These are phyloP conservation scores for Chloroceryle amazona DNA, from an alignment of 2,797 vertebrate genomes.

Conservation along the genomic window DNA sequence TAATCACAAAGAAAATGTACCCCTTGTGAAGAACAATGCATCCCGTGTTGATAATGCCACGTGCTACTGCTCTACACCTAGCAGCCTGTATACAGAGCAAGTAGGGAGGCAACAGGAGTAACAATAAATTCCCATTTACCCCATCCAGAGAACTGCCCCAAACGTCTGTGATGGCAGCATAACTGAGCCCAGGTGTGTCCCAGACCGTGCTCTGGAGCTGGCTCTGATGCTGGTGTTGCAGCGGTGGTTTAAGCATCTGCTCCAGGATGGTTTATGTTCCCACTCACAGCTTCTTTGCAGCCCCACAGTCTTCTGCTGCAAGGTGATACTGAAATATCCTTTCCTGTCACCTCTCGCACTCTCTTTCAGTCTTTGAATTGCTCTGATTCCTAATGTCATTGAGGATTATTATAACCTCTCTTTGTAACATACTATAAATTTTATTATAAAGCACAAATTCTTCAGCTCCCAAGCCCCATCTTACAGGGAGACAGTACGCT, in stretches of 20 bases:
- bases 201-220: neutral
- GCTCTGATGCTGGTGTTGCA: accelerated
- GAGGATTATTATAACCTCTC: conserved; percentile 80
- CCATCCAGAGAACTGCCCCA: conserved; percentile 26
- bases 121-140: neutral
- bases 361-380: conserved; percentile 41
- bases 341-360: conserved; percentile 6
- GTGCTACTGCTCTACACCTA: neutral
- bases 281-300: neutral
- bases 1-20: conserved; percentile 7
- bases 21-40: neutral
- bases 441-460: conserved; percentile 79
- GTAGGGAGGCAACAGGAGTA: conserved; percentile 24
- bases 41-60: conserved; percentile 16
- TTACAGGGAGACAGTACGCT: conserved; percentile 57
- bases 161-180: neutral
- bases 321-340: conserved; percentile 72
- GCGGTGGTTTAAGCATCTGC: neutral
- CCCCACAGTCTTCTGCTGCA: neutral
- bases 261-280: neutral
- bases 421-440: conserved; percentile 78
- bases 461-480: conserved; percentile 76
- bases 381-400: conserved; percentile 77
- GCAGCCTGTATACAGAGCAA: neutral
- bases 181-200: neutral